Percentiles rank a stretch among this genome's conserved stretches.
Conservation (phyloP, 53 echinoderm and acorn worm species). For the Henricia sp. region DNA sequence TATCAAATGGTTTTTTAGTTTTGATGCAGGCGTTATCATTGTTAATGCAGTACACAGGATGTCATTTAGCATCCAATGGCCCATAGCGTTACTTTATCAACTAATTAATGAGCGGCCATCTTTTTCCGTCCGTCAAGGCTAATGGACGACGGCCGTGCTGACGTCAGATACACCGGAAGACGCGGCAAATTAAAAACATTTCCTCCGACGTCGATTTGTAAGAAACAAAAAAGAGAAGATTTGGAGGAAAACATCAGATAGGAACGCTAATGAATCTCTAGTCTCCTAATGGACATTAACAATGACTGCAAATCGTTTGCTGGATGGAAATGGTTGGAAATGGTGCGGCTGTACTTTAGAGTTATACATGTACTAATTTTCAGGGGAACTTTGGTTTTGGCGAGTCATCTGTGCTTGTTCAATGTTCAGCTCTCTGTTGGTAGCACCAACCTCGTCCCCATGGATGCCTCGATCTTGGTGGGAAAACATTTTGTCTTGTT, state of each 20-base stretch:
- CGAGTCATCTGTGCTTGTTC: too few relatives aligned
- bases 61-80: constrained; percentile 7
- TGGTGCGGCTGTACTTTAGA: too few relatives aligned
- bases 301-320: too few relatives aligned
- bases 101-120: constrained; percentile 51
- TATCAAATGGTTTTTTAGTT: constrained; percentile 6
- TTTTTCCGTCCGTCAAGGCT: constrained; percentile 8
- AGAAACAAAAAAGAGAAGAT: neutral
- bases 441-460: too few relatives aligned
- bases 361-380: too few relatives aligned
- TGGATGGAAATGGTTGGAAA: too few relatives aligned
- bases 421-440: too few relatives aligned
- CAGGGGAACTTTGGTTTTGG: too few relatives aligned
- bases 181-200: constrained; percentile 50
- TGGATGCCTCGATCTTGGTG: too few relatives aligned
- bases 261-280: neutral
- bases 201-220: constrained; percentile 9
- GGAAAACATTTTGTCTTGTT: too few relatives aligned
- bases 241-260: neutral
- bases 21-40: neutral
- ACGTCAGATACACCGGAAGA: constrained; percentile 16
- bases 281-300: too few relatives aligned
- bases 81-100: constrained; percentile 4
- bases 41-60: neutral
- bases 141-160: constrained; percentile 5